Base-by-base conservation (phyloP, 2,888 invertebrate species). In the Rhopalosiphum nymphaeae region DNA sequence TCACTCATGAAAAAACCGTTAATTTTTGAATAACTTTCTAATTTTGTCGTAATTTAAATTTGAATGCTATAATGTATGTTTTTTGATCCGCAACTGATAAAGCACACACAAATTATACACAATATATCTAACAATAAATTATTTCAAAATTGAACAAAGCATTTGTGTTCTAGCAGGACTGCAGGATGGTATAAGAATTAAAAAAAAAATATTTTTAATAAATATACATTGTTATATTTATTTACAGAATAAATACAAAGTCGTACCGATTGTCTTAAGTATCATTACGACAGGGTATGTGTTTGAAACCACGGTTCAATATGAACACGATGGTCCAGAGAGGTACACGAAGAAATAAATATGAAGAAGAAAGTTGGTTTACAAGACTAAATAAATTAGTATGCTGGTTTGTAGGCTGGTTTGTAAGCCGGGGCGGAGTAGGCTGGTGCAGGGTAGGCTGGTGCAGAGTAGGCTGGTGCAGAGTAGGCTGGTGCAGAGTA, bases 401-500 rank as follows among this genome's bases (percentile, higher is more conserved):
- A 85, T 42, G 85, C 44, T 85, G 85, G 85, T 29, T 85, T 85
- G 85, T 85, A 78, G 3, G 44, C 44, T 46, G 44, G 44, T 7
- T 46, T 46, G n/a, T 78, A 78, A 3, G 78, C n/a, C n/a, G 78
- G 36, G 10, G 78, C 78, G 13, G 67, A n/a, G 67, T 67, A 67
- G 3, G 67, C 67, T n/a, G 67, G 67, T n/a, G 67, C 67, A 42
- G 84, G 11, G 84, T 84, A 84, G 5, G 78, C 78, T n/a, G 78
- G 78, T 7, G 78, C 78, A 36, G 84, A 25, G 84, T 84, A 84
- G 9, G 84, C 84, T 42, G 84, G 84, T 9, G 84, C 84, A 7
- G 84, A 49, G 49, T 49, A 84, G 3, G 85, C 85, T 85, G 85
- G 85, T 42, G 85, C 85, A 11, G 92, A 78, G 91, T 87, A 46